Percentiles rank a stretch among this genome's conserved stretches.
These are phyloP conservation scores for Coreoperca whiteheadi DNA, from an alignment of 2,113 vertebrate species.

Conservation along the genomic window DNA sequence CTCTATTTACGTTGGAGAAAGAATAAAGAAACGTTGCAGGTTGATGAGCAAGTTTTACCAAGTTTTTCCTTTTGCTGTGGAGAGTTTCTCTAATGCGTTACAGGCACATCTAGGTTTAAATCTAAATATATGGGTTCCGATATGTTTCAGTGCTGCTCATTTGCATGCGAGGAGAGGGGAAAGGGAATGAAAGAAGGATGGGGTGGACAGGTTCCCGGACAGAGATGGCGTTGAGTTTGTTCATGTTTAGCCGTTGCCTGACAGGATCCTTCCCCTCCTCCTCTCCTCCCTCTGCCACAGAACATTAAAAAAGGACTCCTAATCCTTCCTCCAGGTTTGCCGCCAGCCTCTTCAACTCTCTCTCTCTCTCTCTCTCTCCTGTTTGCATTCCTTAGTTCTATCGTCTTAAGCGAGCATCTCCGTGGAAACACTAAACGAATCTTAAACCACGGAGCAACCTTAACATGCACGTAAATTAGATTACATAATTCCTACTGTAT, in stretches of 20 bases:
- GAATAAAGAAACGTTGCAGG: too few relatives aligned
- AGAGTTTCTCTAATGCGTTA: neutral
- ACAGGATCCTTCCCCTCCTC: conserved; percentile 25
- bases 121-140: too few relatives aligned
- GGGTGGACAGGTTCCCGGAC: neutral
- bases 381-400: conserved; percentile 8
- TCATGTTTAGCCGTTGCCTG: conserved; percentile 1
- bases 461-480: conserved; percentile 37
- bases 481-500: conserved; percentile 9
- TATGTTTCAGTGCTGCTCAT: neutral
- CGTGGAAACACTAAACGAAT: conserved; percentile 15
- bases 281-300: conserved; percentile 26
- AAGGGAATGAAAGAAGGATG: neutral
- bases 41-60: too few relatives aligned
- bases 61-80: too few relatives aligned
- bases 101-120: neutral
- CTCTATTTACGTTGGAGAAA: neutral
- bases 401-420: conserved; percentile 6
- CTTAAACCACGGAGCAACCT: neutral
- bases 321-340: conserved; percentile 46
- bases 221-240: conserved; percentile 5
- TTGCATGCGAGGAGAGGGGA: neutral
- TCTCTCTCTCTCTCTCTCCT: neutral
- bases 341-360: conserved; percentile 33
- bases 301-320: conserved; percentile 48